Evolutionary conservation across 2,888 invertebrate species (phyloP).

Genomic region (Heteromurus nitidus): DNA sequence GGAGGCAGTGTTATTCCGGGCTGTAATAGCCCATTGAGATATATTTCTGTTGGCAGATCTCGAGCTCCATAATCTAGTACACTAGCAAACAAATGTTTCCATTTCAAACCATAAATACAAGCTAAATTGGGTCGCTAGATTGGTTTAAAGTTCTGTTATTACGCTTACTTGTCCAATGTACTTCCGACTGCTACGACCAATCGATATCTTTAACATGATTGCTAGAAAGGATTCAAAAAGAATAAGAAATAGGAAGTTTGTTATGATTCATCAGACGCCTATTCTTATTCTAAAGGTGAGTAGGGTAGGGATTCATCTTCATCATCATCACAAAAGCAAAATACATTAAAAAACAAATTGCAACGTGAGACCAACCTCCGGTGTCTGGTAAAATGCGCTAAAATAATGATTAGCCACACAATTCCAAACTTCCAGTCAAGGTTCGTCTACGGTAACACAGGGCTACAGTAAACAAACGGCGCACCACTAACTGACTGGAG

Average conservation of each 20-base stretch:
- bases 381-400: too few species aligned
- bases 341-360: too few species aligned
- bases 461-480: not conserved
- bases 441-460: not conserved
- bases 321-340: too few species aligned
- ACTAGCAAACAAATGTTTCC: constrained; percentile 41
- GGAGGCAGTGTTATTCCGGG: constrained; percentile 15
- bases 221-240: not conserved
- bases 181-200: constrained; percentile 59
- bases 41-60: constrained; percentile 51
- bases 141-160: not conserved
- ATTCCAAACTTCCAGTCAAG: too few species aligned
- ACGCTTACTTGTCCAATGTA: constrained; percentile 65
- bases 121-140: too few species aligned
- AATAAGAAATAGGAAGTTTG: too few species aligned
- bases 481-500: not conserved
- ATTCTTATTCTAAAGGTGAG: too few species aligned
- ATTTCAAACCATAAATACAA: too few species aligned
- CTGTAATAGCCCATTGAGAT: constrained; percentile 40
- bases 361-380: too few species aligned
- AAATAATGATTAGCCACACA: too few species aligned
- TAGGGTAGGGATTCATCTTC: too few species aligned
- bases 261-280: too few species aligned
- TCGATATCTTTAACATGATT: constrained; percentile 60
- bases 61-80: constrained; percentile 49